phyloP scores from a whole-genome alignment of 2,888 invertebrate genomes.

The Cremastobaeus sp. region DNA sequence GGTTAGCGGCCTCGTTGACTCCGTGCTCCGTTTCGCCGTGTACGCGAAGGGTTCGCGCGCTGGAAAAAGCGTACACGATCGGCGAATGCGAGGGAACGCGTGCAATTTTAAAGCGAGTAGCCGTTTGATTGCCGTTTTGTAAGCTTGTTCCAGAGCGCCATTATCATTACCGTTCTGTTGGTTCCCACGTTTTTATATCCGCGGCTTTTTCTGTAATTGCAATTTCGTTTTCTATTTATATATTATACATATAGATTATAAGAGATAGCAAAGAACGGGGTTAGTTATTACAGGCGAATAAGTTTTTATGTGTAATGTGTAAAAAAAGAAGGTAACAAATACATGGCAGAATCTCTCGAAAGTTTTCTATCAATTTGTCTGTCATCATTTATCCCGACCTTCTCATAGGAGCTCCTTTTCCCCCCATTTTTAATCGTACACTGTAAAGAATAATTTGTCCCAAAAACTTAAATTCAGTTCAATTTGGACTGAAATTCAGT shows the following conservation, averaged over 20 bases:
- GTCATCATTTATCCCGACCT: constrained; percentile 31
- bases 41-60: constrained; percentile 8
- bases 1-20: constrained; percentile 11
- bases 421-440: too few species aligned
- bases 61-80: too few species aligned
- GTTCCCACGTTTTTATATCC: constrained; percentile 29
- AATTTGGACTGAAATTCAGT: too few species aligned
- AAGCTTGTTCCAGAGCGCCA: constrained; percentile 2
- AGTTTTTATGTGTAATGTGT: constrained; percentile 60
- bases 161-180: constrained; percentile 9
- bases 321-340: constrained; percentile 54
- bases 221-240: constrained; percentile 42
- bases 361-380: constrained; percentile 57
- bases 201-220: constrained; percentile 48
- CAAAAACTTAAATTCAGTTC: too few species aligned
- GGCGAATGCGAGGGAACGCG: background rate
- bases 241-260: constrained; percentile 55
- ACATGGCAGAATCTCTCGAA: constrained; percentile 61
- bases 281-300: constrained; percentile 57
- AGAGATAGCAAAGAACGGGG: constrained; percentile 56
- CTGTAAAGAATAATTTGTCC: too few species aligned
- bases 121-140: background rate
- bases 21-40: constrained; percentile 32
- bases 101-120: background rate
- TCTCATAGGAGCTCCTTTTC: too few species aligned